A percentile compares a stretch with the other conserved stretches of the same genome.
Evolutionary conservation across 2,113 vertebrate species (phyloP).

Genomic region (Xyliphius kryptos): DNA sequence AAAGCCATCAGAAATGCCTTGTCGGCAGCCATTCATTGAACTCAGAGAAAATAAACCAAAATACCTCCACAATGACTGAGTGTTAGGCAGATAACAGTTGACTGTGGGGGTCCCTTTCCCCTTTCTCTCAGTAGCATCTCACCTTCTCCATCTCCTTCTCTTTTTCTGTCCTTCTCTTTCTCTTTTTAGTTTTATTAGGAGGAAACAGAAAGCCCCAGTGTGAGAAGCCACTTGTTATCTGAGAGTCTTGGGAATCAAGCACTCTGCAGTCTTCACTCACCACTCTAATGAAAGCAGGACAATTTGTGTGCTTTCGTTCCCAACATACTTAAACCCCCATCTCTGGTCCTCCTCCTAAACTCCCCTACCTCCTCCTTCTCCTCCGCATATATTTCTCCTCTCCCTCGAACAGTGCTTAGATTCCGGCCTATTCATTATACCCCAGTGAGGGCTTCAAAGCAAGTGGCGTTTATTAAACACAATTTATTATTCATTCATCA

Average conservation of each 20-base stretch:
- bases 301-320: conserved; percentile 70
- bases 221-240: conserved; percentile 75
- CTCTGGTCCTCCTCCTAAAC: conserved; percentile 51
- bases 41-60: conserved; percentile 66
- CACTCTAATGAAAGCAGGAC: conserved; percentile 73
- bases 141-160: conserved; percentile 30
- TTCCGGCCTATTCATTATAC: conserved; percentile 20
- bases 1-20: conserved; percentile 67
- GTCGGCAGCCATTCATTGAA: conserved; percentile 70
- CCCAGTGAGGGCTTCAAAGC: conserved; percentile 25
- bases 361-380: conserved; percentile 20
- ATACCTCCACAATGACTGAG: conserved; percentile 55
- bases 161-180: conserved; percentile 39
- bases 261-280: conserved; percentile 71
- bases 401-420: conserved; percentile 25
- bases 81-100: conserved; percentile 63
- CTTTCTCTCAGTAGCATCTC: conserved; percentile 50
- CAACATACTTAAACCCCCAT: conserved; percentile 64
- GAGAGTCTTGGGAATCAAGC: conserved; percentile 77
- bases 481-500: conserved; percentile 34
- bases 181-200: conserved; percentile 64
- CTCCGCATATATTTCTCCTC: conserved; percentile 19
- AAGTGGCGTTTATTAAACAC: conserved; percentile 27
- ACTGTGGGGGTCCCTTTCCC: conserved; percentile 62
- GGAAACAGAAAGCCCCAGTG: conserved; percentile 74